Conservation (phyloP, 2,113 vertebrate genomes). For the Promerops cafer region DNA sequence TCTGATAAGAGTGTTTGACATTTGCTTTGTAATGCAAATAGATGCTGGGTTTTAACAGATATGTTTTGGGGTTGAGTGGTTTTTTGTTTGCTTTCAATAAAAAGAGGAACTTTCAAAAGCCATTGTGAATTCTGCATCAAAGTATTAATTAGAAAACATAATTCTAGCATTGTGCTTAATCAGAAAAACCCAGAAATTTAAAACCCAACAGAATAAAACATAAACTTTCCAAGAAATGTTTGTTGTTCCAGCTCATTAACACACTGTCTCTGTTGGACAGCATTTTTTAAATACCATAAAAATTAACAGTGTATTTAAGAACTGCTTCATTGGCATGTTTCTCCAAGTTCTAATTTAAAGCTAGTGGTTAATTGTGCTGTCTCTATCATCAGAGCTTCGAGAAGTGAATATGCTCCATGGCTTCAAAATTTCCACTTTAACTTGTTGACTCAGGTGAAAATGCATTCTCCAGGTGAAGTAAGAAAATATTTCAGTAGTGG, state of each 20-base stretch:
- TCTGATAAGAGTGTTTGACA: neutral
- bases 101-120: constrained; percentile 27
- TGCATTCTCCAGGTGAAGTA: neutral
- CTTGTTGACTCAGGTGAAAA: neutral
- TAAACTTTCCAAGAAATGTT: constrained; percentile 64
- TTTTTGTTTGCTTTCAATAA: constrained; percentile 23
- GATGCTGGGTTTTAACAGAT: neutral
- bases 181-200: constrained; percentile 48
- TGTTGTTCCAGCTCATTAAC: constrained; percentile 72
- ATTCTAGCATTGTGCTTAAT: constrained; percentile 33
- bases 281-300: constrained; percentile 67
- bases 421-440: neutral
- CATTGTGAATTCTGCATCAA: constrained; percentile 12
- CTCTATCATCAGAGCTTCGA: neutral
- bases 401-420: neutral
- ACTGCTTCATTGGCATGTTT: constrained; percentile 62
- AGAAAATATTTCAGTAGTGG: neutral
- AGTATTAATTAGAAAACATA: constrained; percentile 45
- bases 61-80: neutral
- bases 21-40: constrained; percentile 27
- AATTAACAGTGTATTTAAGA: constrained; percentile 74
- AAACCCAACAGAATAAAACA: constrained; percentile 55
- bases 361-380: constrained; percentile 52
- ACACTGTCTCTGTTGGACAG: constrained; percentile 57
- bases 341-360: constrained; percentile 63